Base-by-base conservation (phyloP, 2,797 vertebrate genomes). In the Triplophysa bombifrons region DNA sequence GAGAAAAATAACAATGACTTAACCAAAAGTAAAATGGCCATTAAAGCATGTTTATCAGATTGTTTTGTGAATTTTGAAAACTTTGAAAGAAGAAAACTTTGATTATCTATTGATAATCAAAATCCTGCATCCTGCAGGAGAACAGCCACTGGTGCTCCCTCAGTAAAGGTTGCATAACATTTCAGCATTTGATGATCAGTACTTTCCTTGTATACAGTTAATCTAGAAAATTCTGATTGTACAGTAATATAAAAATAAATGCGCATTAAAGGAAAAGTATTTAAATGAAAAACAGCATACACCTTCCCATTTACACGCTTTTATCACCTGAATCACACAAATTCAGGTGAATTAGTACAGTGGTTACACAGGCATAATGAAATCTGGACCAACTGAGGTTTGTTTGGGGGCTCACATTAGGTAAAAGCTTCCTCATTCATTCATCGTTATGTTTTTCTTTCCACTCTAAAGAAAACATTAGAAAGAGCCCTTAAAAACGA, bases 391-490 rank as follows among this genome's bases (percentile, higher is more conserved):
- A 44, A 46, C 14, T 53, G 14, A 51, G 27, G 20, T 55, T 58
- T 20, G 25, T 55, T 56, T 72, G 58, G 41, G 60, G 48, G 11
- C 48, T 48, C 12, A 56, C 41, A 55, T 78, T 64, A 17, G 34
- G 7, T 65, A 64, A 72, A 78, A 46, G 56, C 56, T 46, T 64
- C 34, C 55, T 67, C 6, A 4, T 64, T 34, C 22, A 41, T 78
- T 64, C 46, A 63, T 78, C 67, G 11, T 51, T 19, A 55, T 51
- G 27, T 14, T 53, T 63, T 12, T 71, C 68, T 72, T 16, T 25
- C 50, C 19, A 17, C 55, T 78, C 69, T n/a, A 41, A 41, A 77
- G 65, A 69, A 77, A 64, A 65, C 7, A 16, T 19, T 2, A 34
- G 27, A 30, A 63, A 72, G 41, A 79, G 34, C 48, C 58, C 65